A percentile compares a stretch with the other conserved stretches of the same genome.
Conservation (phyloP, 2,797 vertebrate species). For the Galagoides demidoff region DNA sequence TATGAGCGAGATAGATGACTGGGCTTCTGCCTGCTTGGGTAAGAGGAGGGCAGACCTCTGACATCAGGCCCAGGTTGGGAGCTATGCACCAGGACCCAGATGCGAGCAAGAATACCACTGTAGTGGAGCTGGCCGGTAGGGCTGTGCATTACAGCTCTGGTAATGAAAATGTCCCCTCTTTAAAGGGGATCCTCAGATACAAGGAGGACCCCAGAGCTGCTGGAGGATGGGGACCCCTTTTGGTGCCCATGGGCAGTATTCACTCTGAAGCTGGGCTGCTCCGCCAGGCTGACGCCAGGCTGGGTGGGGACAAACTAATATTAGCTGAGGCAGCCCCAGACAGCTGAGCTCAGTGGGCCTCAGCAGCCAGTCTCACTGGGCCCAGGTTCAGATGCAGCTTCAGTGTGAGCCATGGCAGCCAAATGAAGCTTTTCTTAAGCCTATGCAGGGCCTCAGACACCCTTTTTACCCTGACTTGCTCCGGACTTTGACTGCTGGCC, state of each 20-base stretch:
- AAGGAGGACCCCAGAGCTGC: background rate
- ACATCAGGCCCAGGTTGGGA: background rate
- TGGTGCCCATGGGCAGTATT: background rate
- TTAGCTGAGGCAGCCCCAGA: slow-evolving; percentile 70
- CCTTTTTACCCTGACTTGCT: background rate
- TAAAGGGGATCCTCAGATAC: background rate
- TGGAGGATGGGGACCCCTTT: background rate
- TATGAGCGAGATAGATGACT: background rate
- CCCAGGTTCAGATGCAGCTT: background rate
- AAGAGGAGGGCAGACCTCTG: background rate
- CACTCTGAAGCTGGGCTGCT: background rate
- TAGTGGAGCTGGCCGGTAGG: background rate
- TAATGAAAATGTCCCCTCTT: accelerated
- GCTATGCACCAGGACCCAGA: slow-evolving; percentile 19
- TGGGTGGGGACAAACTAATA: slow-evolving; percentile 63
- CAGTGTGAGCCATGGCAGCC: background rate
- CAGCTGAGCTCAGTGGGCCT: slow-evolving; percentile 63
- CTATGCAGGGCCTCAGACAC: background rate
- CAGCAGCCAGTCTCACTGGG: slow-evolving; percentile 11
- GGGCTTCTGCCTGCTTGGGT: background rate
- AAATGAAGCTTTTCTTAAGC: slow-evolving; percentile 24
- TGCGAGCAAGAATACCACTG: background rate
- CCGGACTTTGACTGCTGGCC: background rate
- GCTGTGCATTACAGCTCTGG: background rate
- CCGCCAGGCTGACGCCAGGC: slow-evolving; percentile 37